phyloP scores from a whole-genome alignment of 2,113 vertebrate species.

The Plotosus lineatus region DNA sequence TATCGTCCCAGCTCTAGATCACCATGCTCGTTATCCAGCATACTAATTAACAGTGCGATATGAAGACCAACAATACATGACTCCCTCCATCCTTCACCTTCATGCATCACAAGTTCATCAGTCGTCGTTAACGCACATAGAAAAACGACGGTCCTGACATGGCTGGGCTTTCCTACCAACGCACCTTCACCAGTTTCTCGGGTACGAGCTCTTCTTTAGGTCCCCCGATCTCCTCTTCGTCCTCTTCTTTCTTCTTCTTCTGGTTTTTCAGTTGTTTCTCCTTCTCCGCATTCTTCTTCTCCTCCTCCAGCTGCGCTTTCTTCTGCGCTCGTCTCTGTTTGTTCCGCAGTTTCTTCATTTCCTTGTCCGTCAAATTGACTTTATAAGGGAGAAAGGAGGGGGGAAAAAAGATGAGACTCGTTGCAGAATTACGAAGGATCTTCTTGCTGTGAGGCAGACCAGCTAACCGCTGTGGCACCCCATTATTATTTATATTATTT shows the following conservation, averaged over 20 bases:
- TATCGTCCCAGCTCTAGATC: too few species aligned
- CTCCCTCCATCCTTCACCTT: background rate
- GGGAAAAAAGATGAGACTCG: background rate
- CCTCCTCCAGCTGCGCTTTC: conserved; percentile 97
- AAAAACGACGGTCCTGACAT: too few species aligned
- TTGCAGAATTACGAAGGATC: too few species aligned
- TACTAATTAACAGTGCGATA: too few species aligned
- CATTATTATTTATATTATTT: background rate
- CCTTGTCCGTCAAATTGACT: conserved; percentile 97
- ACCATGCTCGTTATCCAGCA: too few species aligned
- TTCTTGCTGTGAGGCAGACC: too few species aligned
- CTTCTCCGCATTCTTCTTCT: conserved; percentile 97
- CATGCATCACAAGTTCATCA: too few species aligned
- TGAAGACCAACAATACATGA: too few species aligned
- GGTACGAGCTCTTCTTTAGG: conserved; percentile 97
- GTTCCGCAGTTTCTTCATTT: conserved; percentile 95
- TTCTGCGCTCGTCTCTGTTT: conserved; percentile 96
- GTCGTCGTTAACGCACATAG: too few species aligned
- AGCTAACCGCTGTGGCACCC: too few species aligned
- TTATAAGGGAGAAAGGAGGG: background rate
- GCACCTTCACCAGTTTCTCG: conserved; percentile 94
- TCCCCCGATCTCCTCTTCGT: conserved; percentile 96
- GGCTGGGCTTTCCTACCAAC: background rate
- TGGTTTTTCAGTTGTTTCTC: conserved; percentile 98
- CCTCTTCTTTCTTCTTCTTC: conserved; percentile 98